phyloP scores from a whole-genome alignment of 2,888 invertebrate species.

The Blastobasis adustella region DNA sequence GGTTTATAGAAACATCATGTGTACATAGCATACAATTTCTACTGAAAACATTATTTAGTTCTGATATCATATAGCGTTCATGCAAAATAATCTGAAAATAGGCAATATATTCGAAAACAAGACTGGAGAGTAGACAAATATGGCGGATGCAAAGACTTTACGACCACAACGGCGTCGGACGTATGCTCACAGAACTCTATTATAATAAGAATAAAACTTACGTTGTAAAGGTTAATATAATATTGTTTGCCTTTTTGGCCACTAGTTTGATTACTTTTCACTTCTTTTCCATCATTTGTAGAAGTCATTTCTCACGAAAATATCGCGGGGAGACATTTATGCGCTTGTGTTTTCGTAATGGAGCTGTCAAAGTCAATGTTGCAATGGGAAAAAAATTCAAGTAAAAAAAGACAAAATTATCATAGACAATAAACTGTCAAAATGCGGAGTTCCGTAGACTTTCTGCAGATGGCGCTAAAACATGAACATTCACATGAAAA shows the following conservation, averaged over 20 bases:
- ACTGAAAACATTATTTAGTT: slow-evolving; percentile 13
- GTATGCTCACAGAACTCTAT: slow-evolving; percentile 24
- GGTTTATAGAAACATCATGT: background rate
- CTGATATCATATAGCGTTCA: slow-evolving; percentile 8
- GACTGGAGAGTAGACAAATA: slow-evolving; percentile 61
- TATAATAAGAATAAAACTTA: slow-evolving; percentile 46
- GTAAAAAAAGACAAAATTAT: background rate
- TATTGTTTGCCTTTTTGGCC: slow-evolving; percentile 64
- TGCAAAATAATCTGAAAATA: slow-evolving; percentile 19
- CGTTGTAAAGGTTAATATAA: slow-evolving; percentile 70
- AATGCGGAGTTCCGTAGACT: background rate
- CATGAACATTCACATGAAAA: too few species aligned
- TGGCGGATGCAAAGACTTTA: slow-evolving; percentile 68
- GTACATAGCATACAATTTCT: slow-evolving; percentile 4
- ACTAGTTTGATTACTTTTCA: slow-evolving; percentile 67
- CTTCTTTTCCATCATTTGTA: slow-evolving; percentile 73
- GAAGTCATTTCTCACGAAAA: slow-evolving; percentile 76
- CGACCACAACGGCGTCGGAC: slow-evolving; percentile 60
- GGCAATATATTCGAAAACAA: slow-evolving; percentile 60
- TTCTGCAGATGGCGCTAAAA: background rate
- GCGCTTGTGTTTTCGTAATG: slow-evolving; percentile 73
- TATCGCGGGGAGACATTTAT: slow-evolving; percentile 74
- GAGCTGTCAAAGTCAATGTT: slow-evolving; percentile 67
- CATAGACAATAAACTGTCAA: background rate
- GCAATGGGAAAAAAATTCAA: slow-evolving; percentile 20